Conservation (phyloP, 2,113 vertebrate species). For the Rhinichthys klamathensis region DNA sequence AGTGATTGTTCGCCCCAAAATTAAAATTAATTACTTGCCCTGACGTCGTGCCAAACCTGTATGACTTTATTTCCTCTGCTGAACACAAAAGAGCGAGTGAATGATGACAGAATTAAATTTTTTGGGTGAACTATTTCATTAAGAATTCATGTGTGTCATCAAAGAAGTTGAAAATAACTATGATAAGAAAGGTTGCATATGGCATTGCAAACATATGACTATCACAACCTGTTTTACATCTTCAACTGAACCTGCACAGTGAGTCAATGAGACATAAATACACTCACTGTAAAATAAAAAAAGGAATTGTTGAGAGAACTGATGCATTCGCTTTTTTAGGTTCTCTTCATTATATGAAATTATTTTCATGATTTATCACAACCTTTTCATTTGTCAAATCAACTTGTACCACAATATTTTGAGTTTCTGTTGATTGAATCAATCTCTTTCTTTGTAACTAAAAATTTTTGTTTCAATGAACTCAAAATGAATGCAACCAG, state of each 20-base stretch:
- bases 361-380: too few relatives aligned
- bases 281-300: too few relatives aligned
- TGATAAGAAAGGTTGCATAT: not conserved
- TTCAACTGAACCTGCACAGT: not conserved
- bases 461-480: too few relatives aligned
- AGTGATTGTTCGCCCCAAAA: not conserved
- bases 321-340: too few relatives aligned
- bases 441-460: too few relatives aligned
- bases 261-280: not conserved
- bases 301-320: too few relatives aligned
- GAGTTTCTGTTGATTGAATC: too few relatives aligned
- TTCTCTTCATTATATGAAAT: too few relatives aligned
- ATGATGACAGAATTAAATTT: not conserved
- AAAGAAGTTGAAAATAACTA: not conserved
- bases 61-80: not conserved
- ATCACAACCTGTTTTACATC: not conserved
- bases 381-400: too few relatives aligned
- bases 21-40: not conserved
- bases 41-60: not conserved
- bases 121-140: not conserved
- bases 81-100: not conserved
- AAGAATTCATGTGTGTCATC: not conserved
- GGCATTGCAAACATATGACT: not conserved
- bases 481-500: too few relatives aligned
- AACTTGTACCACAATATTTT: too few relatives aligned